Conservation (phyloP, 2,888 invertebrate species). For the Erannis defoliaria region DNA sequence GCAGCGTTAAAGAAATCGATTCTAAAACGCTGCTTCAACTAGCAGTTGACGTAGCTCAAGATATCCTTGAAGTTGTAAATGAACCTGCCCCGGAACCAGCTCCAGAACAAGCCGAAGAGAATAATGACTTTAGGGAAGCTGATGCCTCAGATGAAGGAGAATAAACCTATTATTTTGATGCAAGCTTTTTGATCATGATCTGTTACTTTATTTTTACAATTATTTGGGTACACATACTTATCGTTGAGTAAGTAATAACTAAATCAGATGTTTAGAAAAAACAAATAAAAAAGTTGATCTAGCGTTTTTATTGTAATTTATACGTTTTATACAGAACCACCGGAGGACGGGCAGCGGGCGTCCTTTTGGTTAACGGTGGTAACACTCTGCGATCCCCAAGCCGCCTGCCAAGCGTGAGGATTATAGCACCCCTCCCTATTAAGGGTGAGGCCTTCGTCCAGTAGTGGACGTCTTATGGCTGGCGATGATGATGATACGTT, state of each 20-base stretch:
- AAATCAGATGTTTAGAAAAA: not conserved
- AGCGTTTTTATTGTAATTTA: no score
- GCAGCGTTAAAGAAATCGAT: not conserved
- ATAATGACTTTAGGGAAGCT: slow-evolving; percentile 28
- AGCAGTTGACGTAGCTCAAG: not conserved
- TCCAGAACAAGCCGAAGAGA: slow-evolving; percentile 30
- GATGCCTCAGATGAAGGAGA: slow-evolving; percentile 17
- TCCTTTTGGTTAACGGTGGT: no score
- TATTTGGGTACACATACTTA: not conserved
- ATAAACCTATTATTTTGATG: not conserved
- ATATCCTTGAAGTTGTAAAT: not conserved
- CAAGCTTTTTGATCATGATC: not conserved
- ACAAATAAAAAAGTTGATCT: not conserved
- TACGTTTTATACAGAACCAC: no score
- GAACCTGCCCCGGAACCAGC: slow-evolving; percentile 5
- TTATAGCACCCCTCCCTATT: no score
- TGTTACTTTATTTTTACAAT: slow-evolving; percentile 2
- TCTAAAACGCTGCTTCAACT: not conserved
- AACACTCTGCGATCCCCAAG: no score
- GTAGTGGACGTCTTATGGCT: no score
- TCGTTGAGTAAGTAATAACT: not conserved
- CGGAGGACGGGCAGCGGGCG: no score
- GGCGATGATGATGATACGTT: no score
- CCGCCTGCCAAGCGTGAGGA: no score
- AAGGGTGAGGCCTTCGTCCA: no score